Evolutionary conservation across 2,797 vertebrate genomes (phyloP).

Genomic region (Neopelma chrysocephalum): DNA sequence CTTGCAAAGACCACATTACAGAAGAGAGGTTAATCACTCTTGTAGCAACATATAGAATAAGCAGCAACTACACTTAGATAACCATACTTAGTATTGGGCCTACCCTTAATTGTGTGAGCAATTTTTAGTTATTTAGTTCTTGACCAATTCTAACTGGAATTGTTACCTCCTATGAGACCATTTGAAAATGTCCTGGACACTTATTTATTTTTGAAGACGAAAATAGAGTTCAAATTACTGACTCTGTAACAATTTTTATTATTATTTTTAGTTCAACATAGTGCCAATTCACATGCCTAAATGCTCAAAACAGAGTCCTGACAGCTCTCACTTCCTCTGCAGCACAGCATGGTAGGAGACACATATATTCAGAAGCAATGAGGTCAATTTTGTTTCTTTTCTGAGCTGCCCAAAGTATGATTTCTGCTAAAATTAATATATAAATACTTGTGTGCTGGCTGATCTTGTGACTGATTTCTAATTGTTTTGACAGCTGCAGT

Average conservation of each 20-base stretch:
- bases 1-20: background rate
- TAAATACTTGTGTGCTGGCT: background rate
- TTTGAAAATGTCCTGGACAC: background rate
- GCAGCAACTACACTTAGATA: background rate
- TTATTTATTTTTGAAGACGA: background rate
- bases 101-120: background rate
- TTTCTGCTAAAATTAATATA: slow-evolving; percentile 48
- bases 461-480: slow-evolving; percentile 46
- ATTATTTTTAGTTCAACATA: background rate
- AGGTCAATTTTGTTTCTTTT: slow-evolving; percentile 39
- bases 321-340: slow-evolving; percentile 2
- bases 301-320: background rate
- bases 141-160: background rate
- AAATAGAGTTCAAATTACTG: slow-evolving; percentile 25
- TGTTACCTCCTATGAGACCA: background rate
- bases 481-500: slow-evolving; percentile 67
- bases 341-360: background rate
- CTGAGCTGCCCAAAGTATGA: slow-evolving; percentile 40
- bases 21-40: background rate
- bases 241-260: background rate
- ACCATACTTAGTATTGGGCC: background rate
- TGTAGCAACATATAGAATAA: background rate
- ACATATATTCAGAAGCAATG: background rate
- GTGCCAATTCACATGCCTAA: background rate
- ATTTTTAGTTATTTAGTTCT: background rate